Percentiles rank a stretch among this genome's conserved stretches.
These are phyloP conservation scores for Drosophila prosaltans DNA, from an alignment of 1,140 invertebrate genomes.

Conservation along the genomic window DNA sequence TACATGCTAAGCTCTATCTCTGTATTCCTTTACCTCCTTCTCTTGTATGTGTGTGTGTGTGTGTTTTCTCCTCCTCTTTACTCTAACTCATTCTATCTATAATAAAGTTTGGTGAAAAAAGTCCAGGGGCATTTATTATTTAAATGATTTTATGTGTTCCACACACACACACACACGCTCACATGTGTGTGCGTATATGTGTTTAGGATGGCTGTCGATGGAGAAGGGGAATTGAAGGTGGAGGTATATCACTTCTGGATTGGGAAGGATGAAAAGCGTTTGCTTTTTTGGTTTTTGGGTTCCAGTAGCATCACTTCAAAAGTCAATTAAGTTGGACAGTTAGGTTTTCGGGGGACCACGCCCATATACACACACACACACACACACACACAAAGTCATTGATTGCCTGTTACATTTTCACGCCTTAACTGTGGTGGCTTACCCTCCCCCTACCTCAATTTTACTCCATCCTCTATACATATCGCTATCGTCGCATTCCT, in stretches of 20 bases:
- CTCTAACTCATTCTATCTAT: constrained; percentile 4
- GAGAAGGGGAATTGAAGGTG: constrained; percentile 3
- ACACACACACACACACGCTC: not conserved
- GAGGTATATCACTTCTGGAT: constrained; percentile 40
- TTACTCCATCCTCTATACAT: not conserved
- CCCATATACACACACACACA: constrained; percentile 3
- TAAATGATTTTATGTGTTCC: constrained; percentile 67
- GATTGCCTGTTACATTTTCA: constrained; percentile 30
- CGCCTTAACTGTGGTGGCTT: not conserved
- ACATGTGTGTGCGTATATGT: constrained; percentile 1
- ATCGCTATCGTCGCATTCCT: not conserved
- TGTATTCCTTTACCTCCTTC: not conserved
- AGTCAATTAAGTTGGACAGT: constrained; percentile 74
- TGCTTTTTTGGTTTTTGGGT: constrained; percentile 16
- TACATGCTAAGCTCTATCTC: constrained; percentile 49
- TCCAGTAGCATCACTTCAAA: constrained; percentile 64
- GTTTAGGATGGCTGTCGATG: constrained; percentile 13
- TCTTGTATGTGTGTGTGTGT: not conserved
- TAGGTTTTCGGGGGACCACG: constrained; percentile 18
- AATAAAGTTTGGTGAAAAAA: constrained; percentile 61
- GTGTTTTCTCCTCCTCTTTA: constrained; percentile 23
- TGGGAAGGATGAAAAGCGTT: constrained; percentile 8
- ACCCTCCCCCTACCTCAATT: not conserved
- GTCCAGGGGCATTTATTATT: constrained; percentile 67
- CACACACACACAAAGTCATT: constrained; percentile 23